Evolutionary conservation across 2,797 vertebrate species (phyloP), one percentile per base, ranked within the genome.

Genomic region (Sitta carolinensis): DNA sequence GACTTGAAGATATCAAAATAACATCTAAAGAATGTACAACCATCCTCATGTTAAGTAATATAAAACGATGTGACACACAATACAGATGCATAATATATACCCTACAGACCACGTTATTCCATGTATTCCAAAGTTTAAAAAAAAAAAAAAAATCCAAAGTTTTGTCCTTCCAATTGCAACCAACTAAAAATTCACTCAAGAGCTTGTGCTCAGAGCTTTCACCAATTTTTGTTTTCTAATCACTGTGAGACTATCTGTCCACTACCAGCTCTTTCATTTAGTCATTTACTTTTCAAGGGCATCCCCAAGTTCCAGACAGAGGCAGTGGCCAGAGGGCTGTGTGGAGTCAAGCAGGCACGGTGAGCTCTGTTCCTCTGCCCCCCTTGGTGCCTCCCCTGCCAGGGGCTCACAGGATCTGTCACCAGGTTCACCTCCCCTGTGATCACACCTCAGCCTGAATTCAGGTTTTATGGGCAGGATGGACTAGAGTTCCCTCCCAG

Each of bases 271-370:
- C 57, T 12, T 79, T 72, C 2, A 36, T 68, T 67, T 30, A 34
- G 47, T 52, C 61, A 59, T 8, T 78, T 63, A 36, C 11, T 70
- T 92, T 87, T 38, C 19, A 58, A 82, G 30, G 7, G 30, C 21
- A 51, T 55, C n/a, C 26, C 6, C 34, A 64, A 86, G 32, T 54
- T 38, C 40, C 0, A 69, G 64, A 77, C 52, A 75, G 15, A 74
- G 36, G 34, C n/a, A 34, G 6, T 17, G 59, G 29, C 38, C 13
- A 32, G 78, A 77, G 38, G 6, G 23, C 61, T 7, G 48, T 1
- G 5, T 3, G 30, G 7, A 16, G 17, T 43, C 0, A 1, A 66
- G 38, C 23, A 57, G 61, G 32, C 12, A 38, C 2, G 1, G 7
- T 7, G 50, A 84, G n/a, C n/a, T 36, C 36, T 58, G 30, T 32